Percentiles rank a stretch among this genome's conserved stretches.
Evolutionary conservation across 1,140 invertebrate genomes (phyloP).

Genomic region (Antheraea mylitta): DNA sequence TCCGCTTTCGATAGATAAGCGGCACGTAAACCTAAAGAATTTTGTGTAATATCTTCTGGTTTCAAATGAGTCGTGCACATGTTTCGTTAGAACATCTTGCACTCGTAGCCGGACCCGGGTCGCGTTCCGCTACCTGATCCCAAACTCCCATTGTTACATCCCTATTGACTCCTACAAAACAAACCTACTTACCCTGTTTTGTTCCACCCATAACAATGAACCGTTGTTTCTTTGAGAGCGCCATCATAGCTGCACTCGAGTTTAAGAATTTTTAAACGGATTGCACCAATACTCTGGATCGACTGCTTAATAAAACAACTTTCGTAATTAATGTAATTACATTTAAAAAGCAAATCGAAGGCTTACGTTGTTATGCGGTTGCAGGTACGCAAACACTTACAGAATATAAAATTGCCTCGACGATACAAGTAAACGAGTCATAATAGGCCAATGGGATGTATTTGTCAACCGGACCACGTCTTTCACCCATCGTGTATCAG

Average conservation of each 20-base stretch:
- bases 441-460: slow-evolving; percentile 40
- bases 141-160: slow-evolving; percentile 50
- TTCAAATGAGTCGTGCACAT: slow-evolving; percentile 49
- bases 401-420: slow-evolving; percentile 33
- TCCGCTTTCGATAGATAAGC: background rate
- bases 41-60: slow-evolving; percentile 52
- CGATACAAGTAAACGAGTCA: slow-evolving; percentile 47
- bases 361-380: slow-evolving; percentile 26
- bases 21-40: slow-evolving; percentile 31
- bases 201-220: slow-evolving; percentile 54
- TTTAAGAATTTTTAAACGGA: slow-evolving; percentile 35
- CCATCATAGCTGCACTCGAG: slow-evolving; percentile 40
- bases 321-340: slow-evolving; percentile 26
- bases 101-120: slow-evolving; percentile 42
- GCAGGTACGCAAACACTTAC: slow-evolving; percentile 25
- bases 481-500: slow-evolving; percentile 38
- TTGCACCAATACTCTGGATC: slow-evolving; percentile 9
- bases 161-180: slow-evolving; percentile 43
- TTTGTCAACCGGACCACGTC: slow-evolving; percentile 54
- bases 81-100: slow-evolving; percentile 43
- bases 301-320: slow-evolving; percentile 18
- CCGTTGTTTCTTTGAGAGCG: slow-evolving; percentile 43
- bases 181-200: slow-evolving; percentile 61
- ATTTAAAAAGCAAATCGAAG: slow-evolving; percentile 21
- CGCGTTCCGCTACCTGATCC: slow-evolving; percentile 67